These are phyloP conservation scores for Corythaixoides concolor DNA, from an alignment of 2,113 vertebrate genomes.

Conservation along the genomic window DNA sequence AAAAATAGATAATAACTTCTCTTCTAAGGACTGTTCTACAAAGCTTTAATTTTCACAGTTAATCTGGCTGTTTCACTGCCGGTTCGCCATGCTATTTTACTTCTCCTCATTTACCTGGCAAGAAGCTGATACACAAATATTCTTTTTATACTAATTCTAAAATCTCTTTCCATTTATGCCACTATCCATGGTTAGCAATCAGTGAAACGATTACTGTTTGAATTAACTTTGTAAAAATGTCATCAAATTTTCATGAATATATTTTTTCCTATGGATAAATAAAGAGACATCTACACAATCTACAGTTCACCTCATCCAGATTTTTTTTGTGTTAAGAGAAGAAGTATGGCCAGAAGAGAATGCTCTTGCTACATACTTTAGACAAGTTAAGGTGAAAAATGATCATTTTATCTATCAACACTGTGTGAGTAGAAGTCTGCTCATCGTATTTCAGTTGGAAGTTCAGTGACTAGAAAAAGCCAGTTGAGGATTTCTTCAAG, in stretches of 20 bases:
- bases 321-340: neutral
- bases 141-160: neutral
- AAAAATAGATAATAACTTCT: neutral
- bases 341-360: neutral
- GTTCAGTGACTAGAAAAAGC: neutral
- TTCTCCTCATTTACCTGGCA: conserved; percentile 9
- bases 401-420: neutral
- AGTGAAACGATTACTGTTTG: neutral
- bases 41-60: conserved; percentile 22
- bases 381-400: neutral
- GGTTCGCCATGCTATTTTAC: neutral
- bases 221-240: neutral
- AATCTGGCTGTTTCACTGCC: neutral
- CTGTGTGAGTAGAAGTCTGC: neutral
- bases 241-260: neutral
- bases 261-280: neutral
- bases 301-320: neutral
- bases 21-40: neutral
- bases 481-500: neutral
- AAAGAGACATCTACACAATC: neutral
- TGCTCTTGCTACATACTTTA: neutral
- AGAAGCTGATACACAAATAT: neutral
- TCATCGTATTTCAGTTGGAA: neutral
- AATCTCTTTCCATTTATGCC: neutral
- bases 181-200: neutral